Percentiles rank a stretch among this genome's conserved stretches.
These are phyloP conservation scores for Oreochromis tanganicae DNA, from an alignment of 2,113 vertebrate species.

Conservation along the genomic window DNA sequence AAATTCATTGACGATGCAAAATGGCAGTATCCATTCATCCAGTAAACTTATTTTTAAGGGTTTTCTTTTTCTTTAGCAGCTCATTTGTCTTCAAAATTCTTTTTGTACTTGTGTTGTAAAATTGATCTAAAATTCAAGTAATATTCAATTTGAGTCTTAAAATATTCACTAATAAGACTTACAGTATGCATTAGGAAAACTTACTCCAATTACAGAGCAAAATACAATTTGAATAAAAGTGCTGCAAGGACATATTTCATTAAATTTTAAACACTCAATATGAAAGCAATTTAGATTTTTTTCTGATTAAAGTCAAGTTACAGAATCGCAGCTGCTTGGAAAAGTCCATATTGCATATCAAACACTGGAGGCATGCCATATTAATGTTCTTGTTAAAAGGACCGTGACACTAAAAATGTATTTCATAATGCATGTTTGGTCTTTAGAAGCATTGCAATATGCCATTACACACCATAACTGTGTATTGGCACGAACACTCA, in stretches of 20 bases:
- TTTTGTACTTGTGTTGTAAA: background rate
- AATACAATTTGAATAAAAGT: constrained; percentile 62
- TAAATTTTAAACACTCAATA: constrained; percentile 62
- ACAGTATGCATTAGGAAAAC: constrained; percentile 56
- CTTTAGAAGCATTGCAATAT: background rate
- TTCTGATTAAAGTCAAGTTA: constrained; percentile 50
- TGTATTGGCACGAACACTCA: background rate
- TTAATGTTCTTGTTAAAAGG: constrained; percentile 39
- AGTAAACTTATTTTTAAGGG: background rate
- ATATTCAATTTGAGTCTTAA: constrained; percentile 51
- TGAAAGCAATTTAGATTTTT: constrained; percentile 41
- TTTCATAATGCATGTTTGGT: constrained; percentile 1
- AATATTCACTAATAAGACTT: constrained; percentile 52
- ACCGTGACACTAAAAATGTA: background rate
- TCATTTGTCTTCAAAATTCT: constrained; percentile 4
- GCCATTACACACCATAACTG: background rate
- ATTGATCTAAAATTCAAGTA: constrained; percentile 28
- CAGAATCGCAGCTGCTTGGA: constrained; percentile 32
- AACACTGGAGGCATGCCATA: constrained; percentile 25
- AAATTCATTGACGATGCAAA: background rate
- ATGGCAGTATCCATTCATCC: background rate
- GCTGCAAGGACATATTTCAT: constrained; percentile 63
- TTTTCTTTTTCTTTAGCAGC: background rate
- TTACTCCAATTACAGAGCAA: constrained; percentile 56
- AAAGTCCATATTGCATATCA: constrained; percentile 49